phyloP scores from a whole-genome alignment of 2,888 invertebrate species.

The Invenusta paracnida region DNA sequence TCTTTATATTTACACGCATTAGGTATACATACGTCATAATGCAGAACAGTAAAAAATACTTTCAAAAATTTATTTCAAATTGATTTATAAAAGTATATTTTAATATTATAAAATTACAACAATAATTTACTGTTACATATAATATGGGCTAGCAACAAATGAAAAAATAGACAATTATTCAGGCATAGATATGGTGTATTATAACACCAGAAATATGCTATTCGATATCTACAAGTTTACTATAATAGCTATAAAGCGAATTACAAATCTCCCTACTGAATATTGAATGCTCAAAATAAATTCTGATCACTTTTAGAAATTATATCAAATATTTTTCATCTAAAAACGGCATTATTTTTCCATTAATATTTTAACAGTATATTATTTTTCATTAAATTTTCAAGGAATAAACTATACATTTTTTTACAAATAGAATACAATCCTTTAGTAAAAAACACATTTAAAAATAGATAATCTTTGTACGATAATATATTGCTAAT shows the following conservation, averaged over 20 bases:
- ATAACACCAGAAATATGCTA: conserved; percentile 11
- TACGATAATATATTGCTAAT: neutral
- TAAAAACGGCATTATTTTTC: neutral
- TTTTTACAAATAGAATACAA: neutral
- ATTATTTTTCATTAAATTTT: neutral
- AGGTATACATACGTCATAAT: conserved; percentile 23
- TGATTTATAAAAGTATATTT: conserved; percentile 17
- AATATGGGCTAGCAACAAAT: neutral
- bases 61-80: conserved; percentile 1
- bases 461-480: conserved; percentile 13
- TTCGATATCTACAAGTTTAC: neutral
- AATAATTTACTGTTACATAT: neutral
- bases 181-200: conserved; percentile 6
- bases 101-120: conserved; percentile 26
- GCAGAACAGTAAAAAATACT: conserved; percentile 1
- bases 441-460: conserved; percentile 6
- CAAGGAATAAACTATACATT: neutral
- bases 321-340: neutral
- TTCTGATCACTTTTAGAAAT: conserved; percentile 1
- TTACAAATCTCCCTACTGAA: neutral
- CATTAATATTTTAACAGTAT: neutral
- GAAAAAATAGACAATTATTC: neutral
- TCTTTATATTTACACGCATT: conserved; percentile 27
- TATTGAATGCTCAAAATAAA: neutral
- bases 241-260: conserved; percentile 1